Conservation (phyloP, 1,140 invertebrate genomes). For the Chymomyza costata region DNA sequence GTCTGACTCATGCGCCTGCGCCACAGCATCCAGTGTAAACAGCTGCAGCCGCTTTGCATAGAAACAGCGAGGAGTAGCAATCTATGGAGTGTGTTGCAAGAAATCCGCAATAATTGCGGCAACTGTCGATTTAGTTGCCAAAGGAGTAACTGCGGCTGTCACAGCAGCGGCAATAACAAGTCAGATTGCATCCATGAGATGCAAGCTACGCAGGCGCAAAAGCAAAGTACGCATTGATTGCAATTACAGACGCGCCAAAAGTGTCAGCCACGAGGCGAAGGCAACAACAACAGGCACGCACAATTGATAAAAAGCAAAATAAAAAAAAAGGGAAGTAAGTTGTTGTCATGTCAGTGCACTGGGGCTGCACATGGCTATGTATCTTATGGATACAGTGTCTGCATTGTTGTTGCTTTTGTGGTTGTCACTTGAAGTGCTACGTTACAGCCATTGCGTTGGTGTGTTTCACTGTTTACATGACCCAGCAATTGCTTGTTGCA, state of each 20-base stretch:
- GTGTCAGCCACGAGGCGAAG: conserved; percentile 15
- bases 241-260: conserved; percentile 48
- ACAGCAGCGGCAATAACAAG: background rate
- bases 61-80: no score
- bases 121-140: no score
- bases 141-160: conserved; percentile 12
- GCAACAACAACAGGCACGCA: conserved; percentile 7
- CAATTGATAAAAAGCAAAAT: conserved; percentile 36
- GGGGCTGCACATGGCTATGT: background rate
- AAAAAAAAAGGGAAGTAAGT: conserved; percentile 25
- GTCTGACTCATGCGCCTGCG: conserved; percentile 33
- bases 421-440: conserved; percentile 64
- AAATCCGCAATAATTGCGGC: conserved; percentile 25
- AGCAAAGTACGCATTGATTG: conserved; percentile 36
- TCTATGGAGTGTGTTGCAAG: background rate
- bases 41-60: conserved; percentile 10
- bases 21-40: conserved; percentile 19
- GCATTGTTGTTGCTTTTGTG: conserved; percentile 38
- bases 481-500: conserved; percentile 39
- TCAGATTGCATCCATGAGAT: conserved; percentile 31
- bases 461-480: conserved; percentile 6
- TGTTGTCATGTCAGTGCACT: conserved; percentile 24
- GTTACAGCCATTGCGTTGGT: background rate
- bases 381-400: conserved; percentile 21
- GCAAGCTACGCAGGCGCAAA: conserved; percentile 7